Conservation (phyloP, 2,888 invertebrate species). For the Parapristionchus giblindavisi region DNA sequence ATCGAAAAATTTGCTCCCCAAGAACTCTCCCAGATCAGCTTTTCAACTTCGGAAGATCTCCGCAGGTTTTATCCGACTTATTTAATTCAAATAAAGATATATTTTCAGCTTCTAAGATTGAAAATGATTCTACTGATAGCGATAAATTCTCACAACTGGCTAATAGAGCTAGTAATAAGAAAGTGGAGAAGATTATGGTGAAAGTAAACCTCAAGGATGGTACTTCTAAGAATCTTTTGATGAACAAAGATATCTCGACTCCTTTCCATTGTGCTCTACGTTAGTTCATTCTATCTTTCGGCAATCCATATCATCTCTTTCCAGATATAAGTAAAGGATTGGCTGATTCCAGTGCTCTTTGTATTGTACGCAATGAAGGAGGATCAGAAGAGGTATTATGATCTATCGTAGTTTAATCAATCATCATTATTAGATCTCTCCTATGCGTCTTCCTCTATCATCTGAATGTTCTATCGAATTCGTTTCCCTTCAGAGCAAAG, state of each 20-base stretch:
- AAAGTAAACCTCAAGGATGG: constrained; percentile 30
- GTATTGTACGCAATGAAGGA: constrained; percentile 2
- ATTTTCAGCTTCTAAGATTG: constrained; percentile 6
- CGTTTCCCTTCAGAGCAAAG: constrained; percentile 27
- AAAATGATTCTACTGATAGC: not conserved
- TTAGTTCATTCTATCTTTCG: not conserved
- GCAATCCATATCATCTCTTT: not conserved
- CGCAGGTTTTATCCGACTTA: constrained; percentile 8
- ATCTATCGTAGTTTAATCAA: not conserved
- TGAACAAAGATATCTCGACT: constrained; percentile 28
- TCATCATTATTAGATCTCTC: not conserved
- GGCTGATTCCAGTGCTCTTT: constrained; percentile 33
- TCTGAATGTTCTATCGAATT: constrained; percentile 12
- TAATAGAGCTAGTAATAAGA: not conserved
- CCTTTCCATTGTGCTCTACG: constrained; percentile 27
- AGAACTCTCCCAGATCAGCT: not conserved
- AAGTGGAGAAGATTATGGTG: constrained; percentile 18
- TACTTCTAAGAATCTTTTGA: not conserved
- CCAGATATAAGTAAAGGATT: constrained; percentile 24
- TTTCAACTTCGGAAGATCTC: not conserved
- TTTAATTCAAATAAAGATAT: not conserved
- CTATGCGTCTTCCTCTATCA: constrained; percentile 12
- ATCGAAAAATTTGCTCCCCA: not conserved
- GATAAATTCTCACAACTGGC: not conserved
- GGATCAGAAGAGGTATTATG: constrained; percentile 7